Base-by-base conservation (phyloP, 2,888 invertebrate species). In the Argynnis bischoffii region DNA sequence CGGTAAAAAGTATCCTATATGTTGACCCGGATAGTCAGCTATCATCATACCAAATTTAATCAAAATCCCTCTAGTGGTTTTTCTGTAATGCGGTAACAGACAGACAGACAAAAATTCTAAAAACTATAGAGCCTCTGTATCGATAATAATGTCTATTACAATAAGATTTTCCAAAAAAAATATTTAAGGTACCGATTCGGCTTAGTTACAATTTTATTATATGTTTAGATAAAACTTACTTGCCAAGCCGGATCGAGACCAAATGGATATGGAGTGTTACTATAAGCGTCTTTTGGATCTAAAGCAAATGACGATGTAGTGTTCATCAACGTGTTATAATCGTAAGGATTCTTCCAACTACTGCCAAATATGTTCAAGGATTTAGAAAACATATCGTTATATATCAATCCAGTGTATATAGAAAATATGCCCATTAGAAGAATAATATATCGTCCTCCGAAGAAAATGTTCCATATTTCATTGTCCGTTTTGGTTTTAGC, bases 221-320 rank as follows among this genome's bases (percentile, higher is more conserved):
- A n/a, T n/a, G n/a, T n/a, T n/a, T n/a, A n/a, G n/a, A 48, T 21
- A 11, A 21, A 57, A 56, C 72, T 78, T 79, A 95, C 93, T 89
- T 95, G 95, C 95, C 95, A 96, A 55, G 94, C 94, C 15, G 96
- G 96, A 85, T 96, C 96, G 63, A 96, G 77, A 21, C 96, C 96
- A 78, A 96, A 91, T 0, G 95, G 94, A 86, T 96, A 96, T 2
- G 94, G 95, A 1, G 72, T 76, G 21, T 89, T 83, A 1, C 71
- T 76, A 72, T 93, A 93, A 14, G 90, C 87, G 1, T 75, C 79
- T 18, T 80, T 86, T 0, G 94, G 94, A 75, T 93, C 92, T 76
- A 94, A 79, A 57, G 87, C 85, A 31, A 93, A 79, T 72, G 72
- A 72, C 14, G 53, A 15, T n/a, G 75, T 76, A 70, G 85, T 76